A percentile compares a stretch with the other conserved stretches of the same genome.
Evolutionary conservation across 2,797 vertebrate species (phyloP).

Genomic region (Tadarida brasiliensis): DNA sequence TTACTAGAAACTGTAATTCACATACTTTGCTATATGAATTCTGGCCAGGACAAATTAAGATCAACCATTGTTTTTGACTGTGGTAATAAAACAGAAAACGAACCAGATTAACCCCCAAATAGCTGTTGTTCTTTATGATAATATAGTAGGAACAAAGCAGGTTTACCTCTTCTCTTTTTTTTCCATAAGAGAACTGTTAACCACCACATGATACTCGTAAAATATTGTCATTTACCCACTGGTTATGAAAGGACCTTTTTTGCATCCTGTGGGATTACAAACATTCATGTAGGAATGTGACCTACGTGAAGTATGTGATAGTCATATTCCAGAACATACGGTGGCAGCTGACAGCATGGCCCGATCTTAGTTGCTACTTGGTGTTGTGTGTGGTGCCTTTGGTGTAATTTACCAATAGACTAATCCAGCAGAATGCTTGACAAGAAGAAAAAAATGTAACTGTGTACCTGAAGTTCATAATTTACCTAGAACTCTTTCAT

Average conservation of each 20-base stretch:
- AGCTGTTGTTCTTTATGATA: neutral
- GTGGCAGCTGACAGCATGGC: neutral
- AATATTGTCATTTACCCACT: neutral
- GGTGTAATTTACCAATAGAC: neutral
- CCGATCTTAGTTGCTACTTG: neutral
- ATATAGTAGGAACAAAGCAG: neutral
- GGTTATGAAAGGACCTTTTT: conserved; percentile 11
- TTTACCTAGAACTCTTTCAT: conserved; percentile 37
- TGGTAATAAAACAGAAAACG: neutral
- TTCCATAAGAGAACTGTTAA: neutral
- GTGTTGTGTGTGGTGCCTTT: neutral
- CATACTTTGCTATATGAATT: neutral
- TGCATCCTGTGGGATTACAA: neutral
- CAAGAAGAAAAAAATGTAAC: neutral
- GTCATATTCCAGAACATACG: neutral
- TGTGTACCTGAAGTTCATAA: conserved; percentile 1
- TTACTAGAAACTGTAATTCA: conserved; percentile 35
- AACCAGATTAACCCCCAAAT: neutral
- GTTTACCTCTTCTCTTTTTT: neutral
- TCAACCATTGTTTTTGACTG: neutral
- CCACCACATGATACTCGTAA: neutral
- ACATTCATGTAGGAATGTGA: neutral
- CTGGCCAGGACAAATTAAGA: conserved; percentile 32
- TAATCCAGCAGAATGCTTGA: neutral
- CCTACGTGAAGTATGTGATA: neutral